Conservation (phyloP, 2,888 invertebrate genomes). For the Pheosia tremula region DNA sequence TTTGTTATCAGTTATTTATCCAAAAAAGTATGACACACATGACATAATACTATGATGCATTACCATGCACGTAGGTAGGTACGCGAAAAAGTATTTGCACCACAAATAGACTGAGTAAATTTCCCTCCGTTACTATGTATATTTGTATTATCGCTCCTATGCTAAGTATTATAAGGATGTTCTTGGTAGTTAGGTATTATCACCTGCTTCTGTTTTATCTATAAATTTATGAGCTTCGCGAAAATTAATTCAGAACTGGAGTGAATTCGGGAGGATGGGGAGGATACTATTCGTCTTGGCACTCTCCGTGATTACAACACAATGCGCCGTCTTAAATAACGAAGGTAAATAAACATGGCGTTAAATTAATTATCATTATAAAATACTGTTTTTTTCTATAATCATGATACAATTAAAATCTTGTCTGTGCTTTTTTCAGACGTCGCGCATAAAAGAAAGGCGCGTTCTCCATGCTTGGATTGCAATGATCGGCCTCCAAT, state of each 20-base stretch:
- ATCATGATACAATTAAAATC: background rate
- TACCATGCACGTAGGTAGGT: constrained; percentile 16
- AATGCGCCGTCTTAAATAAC: constrained; percentile 43
- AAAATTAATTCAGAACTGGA: constrained; percentile 44
- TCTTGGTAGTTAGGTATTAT: constrained; percentile 55
- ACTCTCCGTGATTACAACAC: constrained; percentile 40
- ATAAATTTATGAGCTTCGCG: constrained; percentile 50
- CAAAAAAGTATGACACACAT: too few species aligned
- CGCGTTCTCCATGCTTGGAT: constrained; percentile 1
- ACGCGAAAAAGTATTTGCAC: constrained; percentile 35
- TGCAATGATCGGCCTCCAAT: background rate
- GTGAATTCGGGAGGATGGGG: constrained; percentile 42
- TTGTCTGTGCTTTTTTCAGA: background rate
- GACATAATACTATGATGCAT: background rate
- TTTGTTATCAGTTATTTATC: too few species aligned
- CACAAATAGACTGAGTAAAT: constrained; percentile 49
- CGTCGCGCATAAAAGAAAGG: background rate
- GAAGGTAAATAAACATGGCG: constrained; percentile 22
- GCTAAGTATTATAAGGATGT: constrained; percentile 46
- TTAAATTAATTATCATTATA: too few species aligned
- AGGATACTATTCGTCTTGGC: constrained; percentile 36
- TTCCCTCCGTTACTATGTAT: constrained; percentile 45
- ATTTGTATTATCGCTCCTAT: constrained; percentile 53
- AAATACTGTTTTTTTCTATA: too few species aligned
- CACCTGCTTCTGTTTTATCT: constrained; percentile 40